These are phyloP conservation scores for Rhinatrema bivittatum DNA, from an alignment of 2,797 vertebrate genomes.

Conservation along the genomic window DNA sequence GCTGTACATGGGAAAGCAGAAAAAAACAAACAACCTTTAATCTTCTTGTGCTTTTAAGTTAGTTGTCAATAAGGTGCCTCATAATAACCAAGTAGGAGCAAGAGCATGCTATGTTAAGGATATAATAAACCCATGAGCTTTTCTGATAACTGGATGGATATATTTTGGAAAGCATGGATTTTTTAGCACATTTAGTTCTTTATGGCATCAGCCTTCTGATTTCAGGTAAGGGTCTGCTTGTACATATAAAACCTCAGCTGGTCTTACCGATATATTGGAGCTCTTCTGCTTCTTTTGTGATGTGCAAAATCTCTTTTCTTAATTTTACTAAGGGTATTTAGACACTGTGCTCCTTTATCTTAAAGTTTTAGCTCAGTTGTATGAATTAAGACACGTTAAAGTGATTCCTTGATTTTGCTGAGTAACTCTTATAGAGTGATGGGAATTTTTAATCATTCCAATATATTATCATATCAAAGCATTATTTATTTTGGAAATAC, in stretches of 20 bases:
- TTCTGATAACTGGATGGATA: constrained; percentile 62
- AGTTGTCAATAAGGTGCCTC: constrained; percentile 38
- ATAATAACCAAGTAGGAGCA: constrained; percentile 22
- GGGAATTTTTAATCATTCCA: too few species aligned
- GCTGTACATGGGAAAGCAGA: constrained; percentile 19
- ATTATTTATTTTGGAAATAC: too few species aligned
- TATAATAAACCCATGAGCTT: constrained; percentile 39
- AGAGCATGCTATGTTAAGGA: constrained; percentile 19
- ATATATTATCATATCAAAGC: too few species aligned
- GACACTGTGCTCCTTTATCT: not conserved
- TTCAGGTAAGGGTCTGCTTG: constrained; percentile 53
- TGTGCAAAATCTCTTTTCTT: not conserved
- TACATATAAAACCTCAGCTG: not conserved
- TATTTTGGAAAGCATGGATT: constrained; percentile 57
- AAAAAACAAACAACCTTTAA: not conserved
- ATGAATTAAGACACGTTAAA: too few species aligned
- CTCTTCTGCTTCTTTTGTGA: not conserved
- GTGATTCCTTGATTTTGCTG: too few species aligned
- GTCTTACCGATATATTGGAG: rapidly evolving
- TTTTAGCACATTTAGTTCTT: constrained; percentile 52
- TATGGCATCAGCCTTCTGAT: constrained; percentile 51
- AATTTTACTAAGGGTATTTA: not conserved
- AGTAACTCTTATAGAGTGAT: too few species aligned
- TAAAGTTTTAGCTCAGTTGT: too few species aligned
- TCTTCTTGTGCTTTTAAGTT: constrained; percentile 28